Conservation (phyloP, 2,113 vertebrate species). For the Hippotragus niger region DNA sequence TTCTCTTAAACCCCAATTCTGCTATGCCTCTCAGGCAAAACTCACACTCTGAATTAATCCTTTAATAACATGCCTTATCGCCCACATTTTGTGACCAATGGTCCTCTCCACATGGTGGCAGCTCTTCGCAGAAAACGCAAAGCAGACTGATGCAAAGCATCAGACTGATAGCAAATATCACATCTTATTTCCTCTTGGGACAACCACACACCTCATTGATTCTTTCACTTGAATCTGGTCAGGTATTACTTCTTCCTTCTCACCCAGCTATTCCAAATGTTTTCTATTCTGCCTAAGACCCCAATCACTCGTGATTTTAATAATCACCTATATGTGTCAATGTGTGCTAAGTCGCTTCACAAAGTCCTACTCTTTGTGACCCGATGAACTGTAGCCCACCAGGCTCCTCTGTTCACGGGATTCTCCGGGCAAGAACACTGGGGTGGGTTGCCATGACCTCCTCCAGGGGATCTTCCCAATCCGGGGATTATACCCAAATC, state of each 20-base stretch:
- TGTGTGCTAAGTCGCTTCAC: background rate
- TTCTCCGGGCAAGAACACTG: background rate
- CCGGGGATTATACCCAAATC: background rate
- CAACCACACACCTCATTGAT: background rate
- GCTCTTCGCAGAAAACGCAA: background rate
- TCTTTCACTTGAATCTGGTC: background rate
- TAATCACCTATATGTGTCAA: background rate
- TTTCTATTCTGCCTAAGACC: background rate
- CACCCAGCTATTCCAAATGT: background rate
- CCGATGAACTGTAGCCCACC: background rate
- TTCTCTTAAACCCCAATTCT: background rate
- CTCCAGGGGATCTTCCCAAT: background rate
- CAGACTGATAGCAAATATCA: background rate
- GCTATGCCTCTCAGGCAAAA: background rate
- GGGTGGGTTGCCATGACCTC: background rate
- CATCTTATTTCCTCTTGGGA: background rate
- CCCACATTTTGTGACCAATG: background rate
- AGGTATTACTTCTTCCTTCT: background rate
- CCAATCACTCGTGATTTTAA: background rate
- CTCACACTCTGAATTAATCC: background rate
- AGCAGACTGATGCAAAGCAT: background rate
- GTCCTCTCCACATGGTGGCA: background rate
- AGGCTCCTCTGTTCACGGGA: background rate
- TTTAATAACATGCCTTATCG: background rate
- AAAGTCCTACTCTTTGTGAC: background rate